These are phyloP conservation scores for Camptogramma bilineatum DNA, from an alignment of 2,888 invertebrate genomes.

Conservation along the genomic window DNA sequence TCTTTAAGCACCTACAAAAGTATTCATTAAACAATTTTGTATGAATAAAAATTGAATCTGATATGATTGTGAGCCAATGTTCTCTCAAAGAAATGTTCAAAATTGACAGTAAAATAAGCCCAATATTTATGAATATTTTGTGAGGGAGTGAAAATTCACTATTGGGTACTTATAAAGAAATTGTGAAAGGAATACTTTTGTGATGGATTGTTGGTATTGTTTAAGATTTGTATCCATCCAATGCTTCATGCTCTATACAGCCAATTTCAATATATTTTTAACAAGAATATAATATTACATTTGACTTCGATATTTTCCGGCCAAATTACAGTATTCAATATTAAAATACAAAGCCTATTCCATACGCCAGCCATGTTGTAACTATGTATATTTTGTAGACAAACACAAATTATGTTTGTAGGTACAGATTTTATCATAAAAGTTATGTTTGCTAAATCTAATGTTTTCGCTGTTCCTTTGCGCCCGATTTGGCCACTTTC, in stretches of 20 bases:
- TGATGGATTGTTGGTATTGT: neutral
- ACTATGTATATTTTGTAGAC: conserved; percentile 60
- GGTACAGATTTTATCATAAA: conserved; percentile 54
- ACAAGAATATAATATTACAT: conserved; percentile 16
- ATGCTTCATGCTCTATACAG: neutral
- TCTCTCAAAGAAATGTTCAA: neutral
- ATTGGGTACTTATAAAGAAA: neutral
- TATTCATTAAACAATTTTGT: conserved; percentile 5
- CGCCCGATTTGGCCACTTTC: conserved; percentile 15
- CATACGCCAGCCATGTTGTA: conserved; percentile 22
- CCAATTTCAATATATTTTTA: neutral
- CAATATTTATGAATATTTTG: neutral
- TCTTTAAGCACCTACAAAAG: conserved; percentile 9
- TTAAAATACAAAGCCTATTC: conserved; percentile 18
- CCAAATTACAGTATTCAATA: conserved; percentile 55
- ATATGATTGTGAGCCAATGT: neutral
- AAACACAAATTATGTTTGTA: conserved; percentile 46
- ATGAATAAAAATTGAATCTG: neutral
- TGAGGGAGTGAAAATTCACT: neutral
- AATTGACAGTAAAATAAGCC: neutral
- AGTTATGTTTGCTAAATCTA: conserved; percentile 49
- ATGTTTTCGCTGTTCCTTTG: conserved; percentile 30
- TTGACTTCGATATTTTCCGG: conserved; percentile 57
- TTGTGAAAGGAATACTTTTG: neutral
- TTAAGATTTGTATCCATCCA: neutral